Conservation (phyloP, 2,113 vertebrate genomes). For the Caranx ignobilis region DNA sequence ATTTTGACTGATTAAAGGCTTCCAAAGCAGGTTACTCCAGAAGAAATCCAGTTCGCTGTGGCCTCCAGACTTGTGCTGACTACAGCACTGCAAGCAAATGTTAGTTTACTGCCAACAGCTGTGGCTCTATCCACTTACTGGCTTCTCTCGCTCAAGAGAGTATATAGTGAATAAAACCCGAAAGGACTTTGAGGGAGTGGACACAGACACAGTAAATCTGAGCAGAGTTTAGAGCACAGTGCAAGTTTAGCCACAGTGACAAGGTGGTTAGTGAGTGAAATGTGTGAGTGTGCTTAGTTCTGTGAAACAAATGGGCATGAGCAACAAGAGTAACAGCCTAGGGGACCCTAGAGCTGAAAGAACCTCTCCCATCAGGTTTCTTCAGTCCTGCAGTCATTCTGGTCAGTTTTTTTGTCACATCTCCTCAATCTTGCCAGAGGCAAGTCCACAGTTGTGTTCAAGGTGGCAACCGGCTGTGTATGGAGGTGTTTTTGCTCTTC, state of each 20-base stretch:
- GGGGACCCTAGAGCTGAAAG: neutral
- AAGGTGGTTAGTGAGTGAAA: neutral
- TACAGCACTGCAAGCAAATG: neutral
- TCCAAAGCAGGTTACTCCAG: neutral
- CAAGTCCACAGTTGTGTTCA: neutral
- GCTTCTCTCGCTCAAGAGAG: neutral
- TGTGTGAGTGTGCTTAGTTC: neutral
- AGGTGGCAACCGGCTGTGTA: neutral
- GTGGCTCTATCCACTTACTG: neutral
- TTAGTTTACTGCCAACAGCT: neutral
- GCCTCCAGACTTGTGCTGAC: constrained; percentile 12
- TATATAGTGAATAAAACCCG: neutral
- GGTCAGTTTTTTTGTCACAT: neutral
- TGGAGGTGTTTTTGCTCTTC: neutral
- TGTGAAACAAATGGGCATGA: neutral
- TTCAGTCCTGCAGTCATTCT: constrained; percentile 3
- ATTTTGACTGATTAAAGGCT: neutral
- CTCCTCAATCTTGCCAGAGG: constrained; percentile 7
- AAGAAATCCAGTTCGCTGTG: neutral
- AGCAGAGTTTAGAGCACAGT: neutral
- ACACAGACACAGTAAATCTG: neutral
- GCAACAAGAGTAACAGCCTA: neutral
- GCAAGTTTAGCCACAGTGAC: neutral
- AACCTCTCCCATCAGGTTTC: neutral
- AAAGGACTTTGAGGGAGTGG: neutral